Base-by-base conservation (phyloP, 1,140 invertebrate species). In the Brachystomella parvula region DNA sequence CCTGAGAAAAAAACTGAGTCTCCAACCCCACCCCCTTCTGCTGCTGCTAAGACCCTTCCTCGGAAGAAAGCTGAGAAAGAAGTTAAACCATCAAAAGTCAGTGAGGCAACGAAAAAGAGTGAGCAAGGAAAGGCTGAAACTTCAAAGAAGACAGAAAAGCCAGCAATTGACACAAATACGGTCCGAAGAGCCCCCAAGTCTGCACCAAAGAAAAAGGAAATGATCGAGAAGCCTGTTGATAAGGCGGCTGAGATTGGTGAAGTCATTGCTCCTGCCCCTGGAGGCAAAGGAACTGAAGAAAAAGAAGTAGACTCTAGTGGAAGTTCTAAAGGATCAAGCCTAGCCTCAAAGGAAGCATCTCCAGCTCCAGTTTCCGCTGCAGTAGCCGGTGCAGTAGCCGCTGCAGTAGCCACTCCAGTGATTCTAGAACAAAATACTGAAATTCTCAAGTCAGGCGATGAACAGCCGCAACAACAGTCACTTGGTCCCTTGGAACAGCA, bases 111-210 rank as follows among this genome's bases (percentile, higher is more conserved):
- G 58, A 30, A 61, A 47, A n/a, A 35, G 9, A 28, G 15, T 28
- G 6, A 21, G 15, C 6, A 32, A 21, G 30, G 44, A n/a, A 57
- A 28, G 9, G 24, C 49, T 15, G 49, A 24, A 26, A 24, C n/a
- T n/a, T n/a, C 9, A 53, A 24, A 24, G 24, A 53, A 26, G 49
- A 26, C 12, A 24, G 49, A 53, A 6, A 53, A 53, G 49, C 6
- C 24, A 24, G 15, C 21, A 53, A 19, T 53, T 53, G 49, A 53
- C 49, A 53, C 64, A 9, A 65, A 21, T 31, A 65, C 64, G 1
- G 60, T 65, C 19, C 58, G 60, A 47, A 44, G 39, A 47, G 64
- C 64, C 2, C 21, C 12, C 0, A 65, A 65, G 57, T 24, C 49
- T 15, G 21, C 49, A 19, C 12, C 28, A 30, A 60, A 29, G 58